A percentile compares a stretch with the other conserved stretches of the same genome.
Evolutionary conservation across 2,113 vertebrate species (phyloP).

Genomic region (Dolichotis patagonum): DNA sequence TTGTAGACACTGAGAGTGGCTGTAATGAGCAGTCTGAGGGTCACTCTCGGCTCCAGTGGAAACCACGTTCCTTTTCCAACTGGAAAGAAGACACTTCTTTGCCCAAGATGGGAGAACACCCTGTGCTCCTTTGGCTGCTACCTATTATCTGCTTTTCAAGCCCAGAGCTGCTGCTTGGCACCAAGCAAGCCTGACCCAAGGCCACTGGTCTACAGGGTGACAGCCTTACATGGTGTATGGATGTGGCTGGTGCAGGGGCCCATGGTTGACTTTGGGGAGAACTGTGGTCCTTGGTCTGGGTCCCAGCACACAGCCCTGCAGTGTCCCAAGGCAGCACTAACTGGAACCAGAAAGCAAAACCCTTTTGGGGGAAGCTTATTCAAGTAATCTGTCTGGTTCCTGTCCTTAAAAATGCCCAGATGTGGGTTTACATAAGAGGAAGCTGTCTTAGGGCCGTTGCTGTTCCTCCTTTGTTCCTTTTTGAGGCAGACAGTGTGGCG

Average conservation of each 20-base stretch:
- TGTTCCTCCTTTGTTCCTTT: neutral
- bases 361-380: neutral
- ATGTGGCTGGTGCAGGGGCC: neutral
- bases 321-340: neutral
- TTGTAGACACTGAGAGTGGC: neutral
- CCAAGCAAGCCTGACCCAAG: neutral
- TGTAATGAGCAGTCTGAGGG: neutral
- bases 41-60: neutral
- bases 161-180: neutral
- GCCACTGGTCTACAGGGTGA: neutral
- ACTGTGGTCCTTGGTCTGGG: neutral
- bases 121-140: slow-evolving; percentile 23
- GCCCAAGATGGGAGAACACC: neutral
- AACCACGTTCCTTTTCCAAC: slow-evolving; percentile 12
- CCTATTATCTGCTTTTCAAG: neutral
- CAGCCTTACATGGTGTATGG: fast-evolving
- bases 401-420: slow-evolving; percentile 27
- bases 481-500: neutral
- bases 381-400: slow-evolving; percentile 7
- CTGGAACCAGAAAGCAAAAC: slow-evolving; percentile 1
- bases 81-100: slow-evolving; percentile 62
- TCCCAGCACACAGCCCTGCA: neutral
- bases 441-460: neutral
- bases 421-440: neutral
- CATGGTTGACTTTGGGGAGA: neutral